Evolutionary conservation across 2,888 invertebrate species (phyloP), one percentile per base, ranked within the genome.

Genomic region (Microctonus aethiopoides): DNA sequence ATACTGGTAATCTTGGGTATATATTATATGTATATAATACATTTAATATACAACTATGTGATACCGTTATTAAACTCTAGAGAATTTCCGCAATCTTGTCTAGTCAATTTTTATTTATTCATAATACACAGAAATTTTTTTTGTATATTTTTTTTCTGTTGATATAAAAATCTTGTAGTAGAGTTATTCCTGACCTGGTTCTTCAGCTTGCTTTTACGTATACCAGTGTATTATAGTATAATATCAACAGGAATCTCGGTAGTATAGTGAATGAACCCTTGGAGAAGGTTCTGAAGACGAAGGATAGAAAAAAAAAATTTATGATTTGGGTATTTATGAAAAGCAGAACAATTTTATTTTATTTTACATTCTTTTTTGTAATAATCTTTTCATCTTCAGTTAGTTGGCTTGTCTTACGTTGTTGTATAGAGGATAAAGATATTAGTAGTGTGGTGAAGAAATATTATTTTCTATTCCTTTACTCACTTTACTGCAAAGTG

Each of bases 81-180:
- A 63, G 51, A 75, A 67, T 77, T 39, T 39, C 2, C 13, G n/a
- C 39, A 39, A 39, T 39, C 39, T 39, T 11, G 39, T n/a, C 3
- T 75, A 76, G 77, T 75, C 74, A 24, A 75, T 78, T 76, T 29
- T 7, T 29, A 76, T 77, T 75, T 74, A 75, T 75, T 70, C 74
- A 76, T 72, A n/a, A 2, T 72, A 22, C 59, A 39, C 41, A 60
- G 36, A 16, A 11, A 46, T 61, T 70, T 62, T 41, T 57, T 61
- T 34, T 70, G 13, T 20, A 20, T 56, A 39, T n/a, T 67, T 52
- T 46, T 63, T 63, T 7, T 41, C 3, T 7, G 16, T 46, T 46
- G 7, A 46, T 46, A 46, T 16, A 7, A 46, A 13, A n/a, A n/a
- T 39, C 6, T 3, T n/a, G 11, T 6, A 5, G 4, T 6, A 13